These are phyloP conservation scores for Odontamblyopus lacepedii DNA, from an alignment of 2,797 vertebrate genomes.

Conservation along the genomic window DNA sequence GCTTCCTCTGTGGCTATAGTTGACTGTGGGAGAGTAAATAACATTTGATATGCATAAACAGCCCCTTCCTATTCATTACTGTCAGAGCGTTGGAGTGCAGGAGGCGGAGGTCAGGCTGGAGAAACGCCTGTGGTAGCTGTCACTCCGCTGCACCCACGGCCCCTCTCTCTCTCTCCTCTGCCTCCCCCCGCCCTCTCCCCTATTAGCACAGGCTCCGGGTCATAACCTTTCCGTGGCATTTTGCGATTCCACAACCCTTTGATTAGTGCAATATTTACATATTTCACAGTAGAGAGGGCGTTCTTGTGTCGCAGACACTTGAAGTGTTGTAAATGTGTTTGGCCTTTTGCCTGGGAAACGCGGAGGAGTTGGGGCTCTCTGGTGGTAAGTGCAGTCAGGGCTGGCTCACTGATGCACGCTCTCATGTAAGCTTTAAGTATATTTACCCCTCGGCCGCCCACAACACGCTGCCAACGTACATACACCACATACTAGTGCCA, in stretches of 20 bases:
- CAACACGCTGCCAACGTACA: slow-evolving; percentile 31
- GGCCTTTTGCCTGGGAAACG: slow-evolving; percentile 89
- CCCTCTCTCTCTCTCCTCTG: slow-evolving; percentile 48
- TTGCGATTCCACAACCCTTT: slow-evolving; percentile 91
- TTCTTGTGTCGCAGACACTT: slow-evolving; percentile 82
- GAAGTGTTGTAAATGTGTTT: slow-evolving; percentile 88
- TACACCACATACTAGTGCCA: slow-evolving; percentile 42
- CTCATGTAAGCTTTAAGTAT: slow-evolving; percentile 62
- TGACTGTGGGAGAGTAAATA: slow-evolving; percentile 84
- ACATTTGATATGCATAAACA: slow-evolving; percentile 85
- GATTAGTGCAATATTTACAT: slow-evolving; percentile 95
- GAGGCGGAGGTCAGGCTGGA: slow-evolving; percentile 92
- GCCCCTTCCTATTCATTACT: slow-evolving; percentile 90
- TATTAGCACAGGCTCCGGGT: slow-evolving; percentile 88
- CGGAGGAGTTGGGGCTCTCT: slow-evolving; percentile 67
- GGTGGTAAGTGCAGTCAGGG: slow-evolving; percentile 71
- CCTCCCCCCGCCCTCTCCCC: slow-evolving; percentile 76
- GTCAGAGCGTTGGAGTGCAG: slow-evolving; percentile 85
- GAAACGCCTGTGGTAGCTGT: slow-evolving; percentile 86
- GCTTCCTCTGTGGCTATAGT: slow-evolving; percentile 67
- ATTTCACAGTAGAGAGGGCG: slow-evolving; percentile 83
- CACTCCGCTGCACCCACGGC: slow-evolving; percentile 75
- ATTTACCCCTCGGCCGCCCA: slow-evolving; percentile 52
- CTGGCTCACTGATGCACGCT: slow-evolving; percentile 59
- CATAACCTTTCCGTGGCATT: slow-evolving; percentile 91